A percentile compares a stretch with the other conserved stretches of the same genome.
Conservation (phyloP, 1,140 invertebrate species). For the Magallana gigas region DNA sequence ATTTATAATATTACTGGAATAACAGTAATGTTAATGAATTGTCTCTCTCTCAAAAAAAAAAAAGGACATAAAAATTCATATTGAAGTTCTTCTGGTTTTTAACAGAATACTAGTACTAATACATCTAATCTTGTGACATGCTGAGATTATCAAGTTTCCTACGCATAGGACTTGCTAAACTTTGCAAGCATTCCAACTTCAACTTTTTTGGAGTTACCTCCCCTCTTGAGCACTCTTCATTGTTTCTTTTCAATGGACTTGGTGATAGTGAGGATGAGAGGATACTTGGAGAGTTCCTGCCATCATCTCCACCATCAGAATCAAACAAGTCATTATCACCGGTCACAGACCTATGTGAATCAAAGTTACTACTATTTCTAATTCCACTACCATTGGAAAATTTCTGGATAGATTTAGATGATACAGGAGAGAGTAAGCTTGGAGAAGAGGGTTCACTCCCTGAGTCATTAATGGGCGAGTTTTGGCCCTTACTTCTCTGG, state of each 20-base stretch:
- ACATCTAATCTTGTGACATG: constrained; percentile 9
- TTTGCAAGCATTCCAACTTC: not conserved
- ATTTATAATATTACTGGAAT: no score
- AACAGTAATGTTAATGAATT: no score
- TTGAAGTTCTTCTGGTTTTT: no score
- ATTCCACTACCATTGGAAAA: not conserved
- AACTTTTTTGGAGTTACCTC: constrained; percentile 3
- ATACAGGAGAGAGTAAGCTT: not conserved
- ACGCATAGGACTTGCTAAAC: not conserved
- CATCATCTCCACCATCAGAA: constrained; percentile 2
- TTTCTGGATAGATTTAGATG: not conserved
- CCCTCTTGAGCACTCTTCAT: not conserved
- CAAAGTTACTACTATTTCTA: not conserved
- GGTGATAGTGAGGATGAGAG: not conserved
- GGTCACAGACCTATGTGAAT: not conserved
- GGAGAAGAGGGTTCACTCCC: not conserved
- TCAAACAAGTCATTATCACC: not conserved
- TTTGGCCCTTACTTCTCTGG: not conserved
- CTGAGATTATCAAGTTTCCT: constrained; percentile 20
- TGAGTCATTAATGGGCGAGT: not conserved
- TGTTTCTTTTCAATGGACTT: not conserved
- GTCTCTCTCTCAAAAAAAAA: no score
- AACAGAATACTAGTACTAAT: no score
- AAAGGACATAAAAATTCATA: no score
- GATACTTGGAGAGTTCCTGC: not conserved